These are phyloP conservation scores for Halocaridina rubra DNA, from an alignment of 2,888 invertebrate genomes.

Conservation along the genomic window DNA sequence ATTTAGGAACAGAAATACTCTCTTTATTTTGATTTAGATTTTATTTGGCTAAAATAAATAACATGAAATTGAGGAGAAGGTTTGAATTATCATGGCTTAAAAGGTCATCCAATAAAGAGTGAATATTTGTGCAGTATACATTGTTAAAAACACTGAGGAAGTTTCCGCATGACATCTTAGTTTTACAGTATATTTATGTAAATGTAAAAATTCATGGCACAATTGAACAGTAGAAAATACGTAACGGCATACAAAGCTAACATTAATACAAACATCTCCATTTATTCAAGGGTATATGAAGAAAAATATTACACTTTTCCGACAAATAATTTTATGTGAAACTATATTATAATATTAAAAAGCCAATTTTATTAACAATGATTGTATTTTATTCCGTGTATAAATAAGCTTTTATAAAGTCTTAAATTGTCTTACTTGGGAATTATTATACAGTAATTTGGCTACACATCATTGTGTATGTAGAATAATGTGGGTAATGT, in stretches of 20 bases:
- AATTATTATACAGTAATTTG: too few species aligned
- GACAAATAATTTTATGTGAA: too few species aligned
- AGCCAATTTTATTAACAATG: too few species aligned
- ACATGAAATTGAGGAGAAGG: constrained; percentile 49
- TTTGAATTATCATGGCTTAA: constrained; percentile 34
- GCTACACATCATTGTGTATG: too few species aligned
- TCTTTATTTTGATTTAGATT: constrained; percentile 12
- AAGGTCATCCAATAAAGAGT: background rate
- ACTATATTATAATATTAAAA: too few species aligned
- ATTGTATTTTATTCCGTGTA: too few species aligned
- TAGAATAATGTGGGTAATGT: too few species aligned
- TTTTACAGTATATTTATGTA: constrained; percentile 39
- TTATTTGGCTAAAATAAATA: constrained; percentile 58
- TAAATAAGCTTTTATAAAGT: too few species aligned
- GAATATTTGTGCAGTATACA: constrained; percentile 50
- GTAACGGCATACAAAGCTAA: constrained; percentile 45
- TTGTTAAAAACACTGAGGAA: constrained; percentile 46
- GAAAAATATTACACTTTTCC: background rate
- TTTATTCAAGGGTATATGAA: background rate
- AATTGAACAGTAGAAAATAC: constrained; percentile 45
- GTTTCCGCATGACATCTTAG: constrained; percentile 16
- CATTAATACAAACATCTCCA: constrained; percentile 34
- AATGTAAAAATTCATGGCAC: constrained; percentile 59
- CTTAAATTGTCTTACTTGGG: too few species aligned
- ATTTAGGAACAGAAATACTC: background rate